Percentiles rank a stretch among this genome's conserved stretches.
Evolutionary conservation across 2,113 vertebrate genomes (phyloP).

Genomic region (Gymnobelideus leadbeateri): DNA sequence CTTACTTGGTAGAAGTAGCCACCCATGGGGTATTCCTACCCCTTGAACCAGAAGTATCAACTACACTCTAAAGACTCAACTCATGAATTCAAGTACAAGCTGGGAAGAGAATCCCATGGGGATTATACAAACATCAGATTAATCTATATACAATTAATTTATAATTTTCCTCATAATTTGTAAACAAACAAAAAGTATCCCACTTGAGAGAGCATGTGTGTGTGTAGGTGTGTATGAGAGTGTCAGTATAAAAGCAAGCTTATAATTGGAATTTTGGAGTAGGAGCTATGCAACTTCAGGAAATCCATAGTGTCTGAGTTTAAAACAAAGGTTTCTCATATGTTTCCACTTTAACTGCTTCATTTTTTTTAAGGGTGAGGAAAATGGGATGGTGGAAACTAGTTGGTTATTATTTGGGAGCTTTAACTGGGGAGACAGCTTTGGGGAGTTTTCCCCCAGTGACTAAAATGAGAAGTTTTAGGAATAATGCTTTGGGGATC

Average conservation of each 20-base stretch:
- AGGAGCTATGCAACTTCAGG: background rate
- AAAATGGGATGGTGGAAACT: background rate
- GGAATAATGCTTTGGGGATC: constrained; percentile 59
- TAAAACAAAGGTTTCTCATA: constrained; percentile 54
- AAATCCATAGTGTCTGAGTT: constrained; percentile 40
- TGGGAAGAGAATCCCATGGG: background rate
- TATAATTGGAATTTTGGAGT: background rate
- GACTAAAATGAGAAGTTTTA: constrained; percentile 76
- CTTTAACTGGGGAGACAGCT: background rate
- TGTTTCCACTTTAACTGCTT: constrained; percentile 55
- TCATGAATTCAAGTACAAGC: background rate
- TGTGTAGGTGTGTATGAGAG: background rate
- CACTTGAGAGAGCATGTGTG: background rate
- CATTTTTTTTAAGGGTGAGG: constrained; percentile 70
- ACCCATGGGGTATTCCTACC: background rate
- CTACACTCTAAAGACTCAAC: background rate
- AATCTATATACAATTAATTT: background rate
- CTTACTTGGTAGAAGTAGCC: background rate
- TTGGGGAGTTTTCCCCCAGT: constrained; percentile 63
- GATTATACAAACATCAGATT: background rate
- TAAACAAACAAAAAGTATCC: background rate
- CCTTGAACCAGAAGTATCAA: background rate
- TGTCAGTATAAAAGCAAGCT: background rate
- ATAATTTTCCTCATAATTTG: background rate
- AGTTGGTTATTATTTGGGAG: constrained; percentile 33